Conservation (phyloP, 2,113 vertebrate genomes). For the Oxygymnocypris stewartii region DNA sequence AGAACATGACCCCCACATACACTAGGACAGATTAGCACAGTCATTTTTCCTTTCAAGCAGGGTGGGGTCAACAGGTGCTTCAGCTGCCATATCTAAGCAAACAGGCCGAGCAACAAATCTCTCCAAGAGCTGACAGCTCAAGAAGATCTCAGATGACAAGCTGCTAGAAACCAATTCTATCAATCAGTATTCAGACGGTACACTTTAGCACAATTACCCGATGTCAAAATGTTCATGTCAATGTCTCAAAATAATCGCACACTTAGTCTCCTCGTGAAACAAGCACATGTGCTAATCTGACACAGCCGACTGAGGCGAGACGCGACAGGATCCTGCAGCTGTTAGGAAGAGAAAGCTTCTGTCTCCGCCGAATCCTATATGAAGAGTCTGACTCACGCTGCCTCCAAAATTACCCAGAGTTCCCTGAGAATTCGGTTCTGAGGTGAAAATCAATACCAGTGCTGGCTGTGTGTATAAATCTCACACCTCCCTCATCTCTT, state of each 20-base stretch:
- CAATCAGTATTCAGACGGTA: neutral
- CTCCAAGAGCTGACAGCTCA: slow-evolving; percentile 20
- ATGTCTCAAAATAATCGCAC: neutral
- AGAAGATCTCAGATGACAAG: slow-evolving; percentile 30
- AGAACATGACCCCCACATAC: neutral
- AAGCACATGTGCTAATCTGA: slow-evolving; percentile 3
- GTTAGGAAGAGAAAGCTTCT: slow-evolving; percentile 16
- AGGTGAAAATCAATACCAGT: slow-evolving; percentile 37
- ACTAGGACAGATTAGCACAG: slow-evolving; percentile 24
- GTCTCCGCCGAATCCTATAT: slow-evolving; percentile 7
- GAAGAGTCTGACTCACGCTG: slow-evolving; percentile 38
- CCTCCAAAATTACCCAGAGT: slow-evolving; percentile 29
- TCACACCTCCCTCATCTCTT: neutral
- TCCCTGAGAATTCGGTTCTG: slow-evolving; percentile 8
- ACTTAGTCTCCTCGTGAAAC: slow-evolving; percentile 7
- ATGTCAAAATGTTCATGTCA: neutral
- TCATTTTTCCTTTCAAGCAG: neutral
- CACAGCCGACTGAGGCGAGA: slow-evolving; percentile 11
- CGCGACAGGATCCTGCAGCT: slow-evolving; percentile 18
- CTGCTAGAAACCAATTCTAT: neutral
- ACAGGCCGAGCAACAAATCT: slow-evolving; percentile 20
- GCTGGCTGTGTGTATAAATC: slow-evolving; percentile 3
- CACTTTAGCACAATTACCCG: neutral
- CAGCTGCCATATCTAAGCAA: neutral
- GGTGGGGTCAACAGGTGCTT: slow-evolving; percentile 19